Conservation (phyloP, 2,888 invertebrate species). For the Leptura quadrifasciata region DNA sequence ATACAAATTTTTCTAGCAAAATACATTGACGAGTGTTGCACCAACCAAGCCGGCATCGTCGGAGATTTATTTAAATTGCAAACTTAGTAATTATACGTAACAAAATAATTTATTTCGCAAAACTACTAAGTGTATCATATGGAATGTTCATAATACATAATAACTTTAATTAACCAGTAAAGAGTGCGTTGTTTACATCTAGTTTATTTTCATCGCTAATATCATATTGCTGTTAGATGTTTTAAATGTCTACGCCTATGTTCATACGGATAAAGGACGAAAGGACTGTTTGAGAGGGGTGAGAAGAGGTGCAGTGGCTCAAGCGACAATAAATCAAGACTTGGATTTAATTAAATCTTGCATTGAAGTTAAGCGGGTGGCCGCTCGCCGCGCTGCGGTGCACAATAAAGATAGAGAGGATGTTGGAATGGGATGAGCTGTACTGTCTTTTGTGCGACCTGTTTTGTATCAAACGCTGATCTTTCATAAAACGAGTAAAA, state of each 20-base stretch:
- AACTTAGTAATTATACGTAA: no score
- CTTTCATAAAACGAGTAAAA: constrained; percentile 27
- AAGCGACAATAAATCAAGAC: constrained; percentile 76
- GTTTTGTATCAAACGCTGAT: constrained; percentile 43
- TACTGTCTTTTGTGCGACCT: constrained; percentile 48
- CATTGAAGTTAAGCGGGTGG: constrained; percentile 76
- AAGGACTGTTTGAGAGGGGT: constrained; percentile 51
- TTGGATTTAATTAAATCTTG: constrained; percentile 77
- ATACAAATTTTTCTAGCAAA: no score
- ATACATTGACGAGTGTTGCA: no score
- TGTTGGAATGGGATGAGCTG: constrained; percentile 37
- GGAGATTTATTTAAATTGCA: no score
- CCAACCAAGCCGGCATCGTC: no score
- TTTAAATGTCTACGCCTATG: constrained; percentile 13
- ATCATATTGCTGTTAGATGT: background rate
- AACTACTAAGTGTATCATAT: no score
- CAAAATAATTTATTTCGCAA: no score
- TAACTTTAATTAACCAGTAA: no score
- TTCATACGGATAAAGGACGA: constrained; percentile 58
- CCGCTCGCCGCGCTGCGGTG: constrained; percentile 74
- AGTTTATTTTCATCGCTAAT: background rate
- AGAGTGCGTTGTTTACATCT: no score
- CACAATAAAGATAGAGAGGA: constrained; percentile 63
- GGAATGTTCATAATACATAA: no score
- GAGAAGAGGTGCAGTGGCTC: constrained; percentile 59